Conservation (phyloP, 2,888 invertebrate species). For the Xanthia icteritia region DNA sequence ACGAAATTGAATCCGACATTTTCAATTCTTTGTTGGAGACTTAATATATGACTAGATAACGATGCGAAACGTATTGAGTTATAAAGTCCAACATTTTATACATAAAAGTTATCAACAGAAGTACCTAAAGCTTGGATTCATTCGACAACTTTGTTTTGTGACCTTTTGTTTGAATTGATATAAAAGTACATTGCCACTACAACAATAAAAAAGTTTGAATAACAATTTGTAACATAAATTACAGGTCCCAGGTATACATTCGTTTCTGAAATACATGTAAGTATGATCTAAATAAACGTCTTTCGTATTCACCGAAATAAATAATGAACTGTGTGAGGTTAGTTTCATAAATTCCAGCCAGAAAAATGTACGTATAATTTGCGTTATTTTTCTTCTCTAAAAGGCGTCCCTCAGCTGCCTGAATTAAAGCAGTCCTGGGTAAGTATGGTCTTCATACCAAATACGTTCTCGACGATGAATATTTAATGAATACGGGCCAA, state of each 20-base stretch:
- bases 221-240: conserved; percentile 12
- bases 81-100: conserved; percentile 7
- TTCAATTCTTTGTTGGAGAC: conserved; percentile 21
- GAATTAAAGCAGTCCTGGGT: conserved; percentile 51
- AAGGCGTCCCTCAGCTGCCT: conserved; percentile 40
- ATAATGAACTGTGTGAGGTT: conserved; percentile 25
- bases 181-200: conserved; percentile 14
- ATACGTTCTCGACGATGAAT: conserved; percentile 53
- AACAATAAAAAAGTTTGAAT: conserved; percentile 1
- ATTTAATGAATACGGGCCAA: conserved; percentile 42
- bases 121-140: conserved; percentile 9
- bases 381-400: conserved; percentile 51
- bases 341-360: conserved; percentile 21
- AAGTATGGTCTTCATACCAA: conserved; percentile 59
- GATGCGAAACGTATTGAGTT: conserved; percentile 23
- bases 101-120: conserved; percentile 5
- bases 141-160: conserved; percentile 22
- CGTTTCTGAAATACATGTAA: conserved; percentile 12
- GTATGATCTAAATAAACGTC: conserved; percentile 22
- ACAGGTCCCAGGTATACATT: conserved; percentile 5
- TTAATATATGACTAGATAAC: conserved; percentile 15
- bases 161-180: conserved; percentile 14
- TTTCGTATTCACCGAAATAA: conserved; percentile 32
- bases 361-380: conserved; percentile 39
- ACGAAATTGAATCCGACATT: conserved; percentile 21